These are phyloP conservation scores for Pangasius mekongensis DNA, from an alignment of 2,797 vertebrate species.

Conservation along the genomic window DNA sequence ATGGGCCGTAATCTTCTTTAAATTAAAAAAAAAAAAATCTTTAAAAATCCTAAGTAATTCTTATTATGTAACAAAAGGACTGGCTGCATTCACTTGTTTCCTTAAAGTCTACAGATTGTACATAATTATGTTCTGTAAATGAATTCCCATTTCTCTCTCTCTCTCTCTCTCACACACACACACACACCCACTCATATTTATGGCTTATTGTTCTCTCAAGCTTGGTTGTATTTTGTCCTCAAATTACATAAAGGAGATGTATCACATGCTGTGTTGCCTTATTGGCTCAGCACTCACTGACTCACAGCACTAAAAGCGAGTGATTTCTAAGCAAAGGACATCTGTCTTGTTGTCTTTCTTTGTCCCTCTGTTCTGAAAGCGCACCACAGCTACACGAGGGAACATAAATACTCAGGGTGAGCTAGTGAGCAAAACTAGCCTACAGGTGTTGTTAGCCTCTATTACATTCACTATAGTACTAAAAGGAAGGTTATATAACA, in stretches of 20 bases:
- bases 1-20: not conserved
- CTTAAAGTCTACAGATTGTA: no score
- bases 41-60: not conserved
- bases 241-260: conserved; percentile 20
- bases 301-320: not conserved
- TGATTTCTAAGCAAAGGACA: not conserved
- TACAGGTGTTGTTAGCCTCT: not conserved
- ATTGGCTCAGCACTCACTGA: conserved; percentile 3
- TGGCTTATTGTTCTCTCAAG: not conserved
- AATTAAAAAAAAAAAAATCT: not conserved
- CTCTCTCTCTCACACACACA: not conserved
- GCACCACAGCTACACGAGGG: not conserved
- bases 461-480: not conserved
- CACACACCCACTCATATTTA: not conserved
- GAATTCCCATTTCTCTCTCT: not conserved
- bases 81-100: not conserved
- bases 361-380: not conserved
- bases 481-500: not conserved
- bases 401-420: conserved; percentile 3
- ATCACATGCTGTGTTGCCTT: not conserved
- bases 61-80: not conserved
- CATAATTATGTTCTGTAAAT: conserved; percentile 3
- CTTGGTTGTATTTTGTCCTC: conserved; percentile 14
- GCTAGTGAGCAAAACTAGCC: not conserved
- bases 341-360: conserved; percentile 18